A percentile compares a stretch with the other conserved stretches of the same genome.
These are phyloP conservation scores for Eupsittula cactorum DNA, from an alignment of 2,113 vertebrate species.

Conservation along the genomic window DNA sequence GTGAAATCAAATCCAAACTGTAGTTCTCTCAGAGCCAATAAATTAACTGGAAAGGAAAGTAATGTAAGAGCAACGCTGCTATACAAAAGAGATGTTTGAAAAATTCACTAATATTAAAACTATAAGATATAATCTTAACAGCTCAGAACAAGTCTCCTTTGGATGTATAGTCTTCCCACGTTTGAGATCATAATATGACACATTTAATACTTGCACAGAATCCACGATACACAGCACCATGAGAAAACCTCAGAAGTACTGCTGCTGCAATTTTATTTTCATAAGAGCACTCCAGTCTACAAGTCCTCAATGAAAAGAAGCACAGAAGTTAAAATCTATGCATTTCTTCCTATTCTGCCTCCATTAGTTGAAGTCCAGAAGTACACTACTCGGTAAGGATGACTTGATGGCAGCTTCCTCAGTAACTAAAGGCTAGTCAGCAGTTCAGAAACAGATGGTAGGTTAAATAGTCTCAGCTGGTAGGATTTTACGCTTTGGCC, in stretches of 20 bases:
- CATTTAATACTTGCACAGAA: not conserved
- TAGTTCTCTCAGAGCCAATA: not conserved
- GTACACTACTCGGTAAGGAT: not conserved
- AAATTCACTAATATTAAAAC: not conserved
- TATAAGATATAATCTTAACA: not conserved
- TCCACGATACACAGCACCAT: not conserved
- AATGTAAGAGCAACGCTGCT: not conserved
- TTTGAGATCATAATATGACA: not conserved
- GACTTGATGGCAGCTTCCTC: not conserved
- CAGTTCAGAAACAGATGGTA: slow-evolving; percentile 43
- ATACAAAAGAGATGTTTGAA: slow-evolving; percentile 1
- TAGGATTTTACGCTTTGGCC: slow-evolving; percentile 18
- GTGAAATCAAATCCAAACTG: not conserved
- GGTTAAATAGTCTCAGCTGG: slow-evolving; percentile 66
- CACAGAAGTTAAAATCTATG: not conserved
- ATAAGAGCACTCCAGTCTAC: not conserved
- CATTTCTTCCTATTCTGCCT: not conserved
- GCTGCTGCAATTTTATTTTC: not conserved
- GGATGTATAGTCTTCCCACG: not conserved
- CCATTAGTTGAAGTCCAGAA: not conserved
- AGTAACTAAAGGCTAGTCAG: not conserved
- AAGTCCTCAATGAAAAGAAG: not conserved
- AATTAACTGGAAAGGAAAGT: not conserved
- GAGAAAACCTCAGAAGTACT: not conserved
- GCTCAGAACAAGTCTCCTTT: not conserved